Conservation (phyloP, 2,113 vertebrate genomes). For the Prunella fulvescens region DNA sequence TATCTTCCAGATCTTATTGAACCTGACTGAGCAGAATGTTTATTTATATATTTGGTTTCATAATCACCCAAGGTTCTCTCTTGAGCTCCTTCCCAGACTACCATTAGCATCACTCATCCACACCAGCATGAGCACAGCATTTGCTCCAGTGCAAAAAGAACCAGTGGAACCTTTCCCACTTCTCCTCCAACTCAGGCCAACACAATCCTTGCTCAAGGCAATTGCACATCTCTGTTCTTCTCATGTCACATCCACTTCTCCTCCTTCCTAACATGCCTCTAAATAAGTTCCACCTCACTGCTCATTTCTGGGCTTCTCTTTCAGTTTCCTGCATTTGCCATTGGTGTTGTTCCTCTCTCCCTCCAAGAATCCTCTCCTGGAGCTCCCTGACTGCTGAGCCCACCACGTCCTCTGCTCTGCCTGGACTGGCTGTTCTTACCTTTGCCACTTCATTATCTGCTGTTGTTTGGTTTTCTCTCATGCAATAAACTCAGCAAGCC, state of each 20-base stretch:
- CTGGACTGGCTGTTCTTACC: not conserved
- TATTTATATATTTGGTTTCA: not conserved
- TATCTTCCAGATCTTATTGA: not conserved
- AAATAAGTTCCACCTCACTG: not conserved
- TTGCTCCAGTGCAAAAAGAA: not conserved
- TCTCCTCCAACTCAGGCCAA: not conserved
- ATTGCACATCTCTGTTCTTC: not conserved
- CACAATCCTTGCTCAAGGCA: not conserved
- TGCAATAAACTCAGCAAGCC: not conserved
- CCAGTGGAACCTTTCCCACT: not conserved
- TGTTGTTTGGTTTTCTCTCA: not conserved
- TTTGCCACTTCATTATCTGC: not conserved
- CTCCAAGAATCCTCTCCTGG: not conserved
- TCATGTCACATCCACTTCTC: not conserved
- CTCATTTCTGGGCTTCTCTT: not conserved
- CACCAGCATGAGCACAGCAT: not conserved
- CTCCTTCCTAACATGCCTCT: not conserved
- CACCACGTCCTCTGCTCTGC: not conserved
- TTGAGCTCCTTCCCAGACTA: not conserved
- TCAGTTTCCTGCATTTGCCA: not conserved
- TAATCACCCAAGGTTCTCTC: not conserved
- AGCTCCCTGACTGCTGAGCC: not conserved
- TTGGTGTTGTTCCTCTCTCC: not conserved
- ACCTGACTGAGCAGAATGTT: not conserved
- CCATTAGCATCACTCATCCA: not conserved